Evolutionary conservation across 2,113 vertebrate genomes (phyloP), one percentile per base, ranked within the genome.

Genomic region (Clupea harengus): DNA sequence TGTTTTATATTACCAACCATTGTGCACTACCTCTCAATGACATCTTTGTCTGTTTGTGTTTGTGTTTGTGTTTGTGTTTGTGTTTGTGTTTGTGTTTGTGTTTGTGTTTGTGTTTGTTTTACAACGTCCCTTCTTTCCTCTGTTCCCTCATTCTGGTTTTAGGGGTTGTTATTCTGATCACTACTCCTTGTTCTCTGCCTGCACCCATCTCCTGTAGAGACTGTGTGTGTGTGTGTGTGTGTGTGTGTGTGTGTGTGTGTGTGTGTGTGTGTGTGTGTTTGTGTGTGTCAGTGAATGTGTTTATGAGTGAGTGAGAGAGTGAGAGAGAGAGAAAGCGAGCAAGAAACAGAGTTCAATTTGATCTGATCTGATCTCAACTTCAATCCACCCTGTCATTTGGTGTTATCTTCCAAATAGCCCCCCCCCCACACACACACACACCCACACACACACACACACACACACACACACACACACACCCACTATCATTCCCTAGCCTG

Each of bases 371-470:
- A 78, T 78, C 25, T 78, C 72, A 32, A 39, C 72, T 78, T 78
- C 72, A 39, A 78, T 78, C 72, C 72, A 32, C 72, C 72, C 72
- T 78, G 72, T 78, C 72, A 78, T 78, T 78, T 78, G 25, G 72
- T 78, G 72, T 78, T 78, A 78, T 78, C 72, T 78, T 39, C 72
- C 32, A 78, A 72, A 78, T 39, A 72, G 64, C 64, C n/a, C 9
- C 2, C 72, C 72, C 28, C 18, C 72, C 28, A 13, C 15, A 3
- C 72, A 39, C 67, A 11, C 28, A 8, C n/a, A 28, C 25, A 39
- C 39, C 1, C 67, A 64, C 28, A 10, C 15, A 1, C 72, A 8
- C n/a, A 28, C 25, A 39, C 39, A 39, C 67, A 64, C 28, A n/a
- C 28, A 13, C 15, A 3, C 72, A 39, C 67, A 11, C 28, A 8